Percentiles rank a stretch among this genome's conserved stretches.
phyloP scores from a whole-genome alignment of 2,113 vertebrate genomes.

The Orientallactaga bullata region DNA sequence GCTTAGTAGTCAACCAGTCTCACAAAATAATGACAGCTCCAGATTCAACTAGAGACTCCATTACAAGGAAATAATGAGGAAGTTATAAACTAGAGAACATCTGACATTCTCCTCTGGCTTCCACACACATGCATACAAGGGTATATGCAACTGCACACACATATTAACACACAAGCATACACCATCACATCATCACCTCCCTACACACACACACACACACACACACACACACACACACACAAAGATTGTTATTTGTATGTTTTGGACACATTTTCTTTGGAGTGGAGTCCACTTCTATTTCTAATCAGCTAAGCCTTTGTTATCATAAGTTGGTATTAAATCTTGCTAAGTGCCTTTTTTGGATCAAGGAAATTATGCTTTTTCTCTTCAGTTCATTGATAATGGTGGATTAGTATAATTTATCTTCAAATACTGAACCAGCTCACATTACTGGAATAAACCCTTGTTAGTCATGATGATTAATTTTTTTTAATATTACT shows the following conservation, averaged over 20 bases:
- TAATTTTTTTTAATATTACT: not conserved
- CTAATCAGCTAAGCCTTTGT: not conserved
- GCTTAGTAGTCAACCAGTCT: no score
- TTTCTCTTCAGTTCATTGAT: not conserved
- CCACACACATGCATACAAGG: no score
- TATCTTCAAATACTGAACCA: slow-evolving; percentile 9
- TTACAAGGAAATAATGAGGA: no score
- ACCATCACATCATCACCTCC: no score
- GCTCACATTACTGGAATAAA: not conserved
- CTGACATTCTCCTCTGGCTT: no score
- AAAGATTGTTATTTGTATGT: not conserved
- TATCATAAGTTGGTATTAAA: not conserved
- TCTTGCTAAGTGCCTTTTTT: not conserved
- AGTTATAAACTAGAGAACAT: no score
- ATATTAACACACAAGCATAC: no score
- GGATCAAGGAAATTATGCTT: not conserved
- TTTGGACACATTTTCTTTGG: not conserved
- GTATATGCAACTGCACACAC: no score
- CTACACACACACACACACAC: no score
- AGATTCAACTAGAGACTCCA: no score
- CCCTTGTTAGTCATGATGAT: not conserved
- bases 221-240: no score
- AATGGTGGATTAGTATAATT: not conserved
- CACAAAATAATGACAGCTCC: no score
- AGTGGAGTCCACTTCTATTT: not conserved